phyloP scores from a whole-genome alignment of 2,888 invertebrate species.

The Callosobruchus maculatus region DNA sequence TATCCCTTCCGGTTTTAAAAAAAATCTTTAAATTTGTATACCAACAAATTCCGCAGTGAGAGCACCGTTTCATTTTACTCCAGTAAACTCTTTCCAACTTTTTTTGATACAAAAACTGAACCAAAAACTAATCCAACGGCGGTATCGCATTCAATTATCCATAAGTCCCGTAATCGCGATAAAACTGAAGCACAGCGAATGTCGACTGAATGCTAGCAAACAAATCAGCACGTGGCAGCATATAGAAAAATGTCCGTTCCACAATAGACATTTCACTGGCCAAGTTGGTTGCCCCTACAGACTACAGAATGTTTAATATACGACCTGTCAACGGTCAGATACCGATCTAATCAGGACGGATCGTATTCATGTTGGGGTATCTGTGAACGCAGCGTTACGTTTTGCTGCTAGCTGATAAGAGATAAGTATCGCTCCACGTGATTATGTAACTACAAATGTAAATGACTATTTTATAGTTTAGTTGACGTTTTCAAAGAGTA shows the following conservation, averaged over 20 bases:
- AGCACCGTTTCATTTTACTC: too few relatives aligned
- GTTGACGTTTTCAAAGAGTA: neutral
- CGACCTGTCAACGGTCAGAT: slow-evolving; percentile 21
- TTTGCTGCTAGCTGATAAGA: neutral
- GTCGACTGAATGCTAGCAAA: neutral
- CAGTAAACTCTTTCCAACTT: too few relatives aligned
- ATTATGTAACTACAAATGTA: neutral
- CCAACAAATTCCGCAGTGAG: too few relatives aligned
- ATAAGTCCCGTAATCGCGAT: neutral
- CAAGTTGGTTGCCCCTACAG: too few relatives aligned
- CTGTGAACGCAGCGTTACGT: neutral
- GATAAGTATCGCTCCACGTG: neutral
- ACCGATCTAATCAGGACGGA: slow-evolving; percentile 16
- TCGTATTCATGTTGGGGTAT: neutral
- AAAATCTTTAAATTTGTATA: too few relatives aligned
- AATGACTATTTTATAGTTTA: neutral
- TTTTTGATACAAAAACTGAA: neutral
- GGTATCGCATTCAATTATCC: neutral
- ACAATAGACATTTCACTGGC: neutral
- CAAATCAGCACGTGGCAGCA: neutral
- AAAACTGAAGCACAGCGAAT: neutral
- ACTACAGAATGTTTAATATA: slow-evolving; percentile 11
- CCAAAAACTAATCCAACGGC: neutral
- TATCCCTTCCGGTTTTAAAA: too few relatives aligned
- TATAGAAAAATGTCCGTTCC: neutral